Percentiles rank a stretch among this genome's conserved stretches.
These are phyloP conservation scores for Erannis defoliaria DNA, from an alignment of 2,888 invertebrate species.

Conservation along the genomic window DNA sequence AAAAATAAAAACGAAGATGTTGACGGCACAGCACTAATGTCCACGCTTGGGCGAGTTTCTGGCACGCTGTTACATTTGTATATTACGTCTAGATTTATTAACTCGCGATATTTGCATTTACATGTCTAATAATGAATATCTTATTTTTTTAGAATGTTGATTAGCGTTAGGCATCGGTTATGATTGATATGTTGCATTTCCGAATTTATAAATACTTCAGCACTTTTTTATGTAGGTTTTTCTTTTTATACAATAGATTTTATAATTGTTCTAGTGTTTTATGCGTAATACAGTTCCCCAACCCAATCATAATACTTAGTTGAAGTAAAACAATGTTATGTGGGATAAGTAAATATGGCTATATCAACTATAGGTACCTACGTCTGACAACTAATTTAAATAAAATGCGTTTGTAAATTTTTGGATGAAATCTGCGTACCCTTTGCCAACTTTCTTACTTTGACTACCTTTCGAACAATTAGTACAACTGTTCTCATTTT, in stretches of 20 bases:
- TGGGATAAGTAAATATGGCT: background rate
- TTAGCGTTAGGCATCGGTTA: background rate
- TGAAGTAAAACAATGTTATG: too few relatives aligned
- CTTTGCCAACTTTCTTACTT: too few relatives aligned
- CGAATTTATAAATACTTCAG: background rate
- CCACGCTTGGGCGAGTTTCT: constrained; percentile 64
- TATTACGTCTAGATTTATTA: constrained; percentile 47
- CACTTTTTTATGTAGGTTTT: too few relatives aligned
- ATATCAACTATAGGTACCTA: too few relatives aligned
- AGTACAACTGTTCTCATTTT: too few relatives aligned
- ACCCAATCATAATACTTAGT: too few relatives aligned
- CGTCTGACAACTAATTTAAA: constrained; percentile 6
- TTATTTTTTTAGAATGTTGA: background rate
- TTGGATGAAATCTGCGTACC: too few relatives aligned
- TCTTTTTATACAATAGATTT: too few relatives aligned
- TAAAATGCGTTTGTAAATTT: too few relatives aligned
- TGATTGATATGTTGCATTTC: constrained; percentile 10
- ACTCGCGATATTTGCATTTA: constrained; percentile 34
- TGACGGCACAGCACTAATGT: constrained; percentile 34
- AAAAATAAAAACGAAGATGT: constrained; percentile 8
- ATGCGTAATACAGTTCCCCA: too few relatives aligned
- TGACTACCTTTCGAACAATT: too few relatives aligned
- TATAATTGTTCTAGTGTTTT: too few relatives aligned
- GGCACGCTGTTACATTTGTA: constrained; percentile 55
- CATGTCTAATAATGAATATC: background rate